A percentile compares a stretch with the other conserved stretches of the same genome.
Conservation (phyloP, 2,797 vertebrate species). For the Vultur gryphus region DNA sequence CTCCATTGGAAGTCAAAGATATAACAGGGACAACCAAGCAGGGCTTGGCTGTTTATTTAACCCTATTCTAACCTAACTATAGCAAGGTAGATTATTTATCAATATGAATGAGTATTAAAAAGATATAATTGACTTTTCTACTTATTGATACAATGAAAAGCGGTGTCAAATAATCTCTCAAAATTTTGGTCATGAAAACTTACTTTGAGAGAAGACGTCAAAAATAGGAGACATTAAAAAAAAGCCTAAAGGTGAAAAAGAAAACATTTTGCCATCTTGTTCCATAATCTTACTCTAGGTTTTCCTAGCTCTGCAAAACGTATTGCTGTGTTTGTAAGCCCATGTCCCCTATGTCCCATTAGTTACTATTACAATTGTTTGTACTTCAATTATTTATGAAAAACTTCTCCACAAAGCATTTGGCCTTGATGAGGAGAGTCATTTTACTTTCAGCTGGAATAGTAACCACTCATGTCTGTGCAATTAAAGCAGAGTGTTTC, state of each 20-base stretch:
- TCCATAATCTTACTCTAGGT: background rate
- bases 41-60: background rate
- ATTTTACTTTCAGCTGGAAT: conserved; percentile 33
- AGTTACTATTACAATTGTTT: conserved; percentile 30
- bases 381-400: conserved; percentile 55
- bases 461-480: background rate
- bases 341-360: conserved; percentile 22
- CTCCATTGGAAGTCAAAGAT: background rate
- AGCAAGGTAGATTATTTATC: background rate
- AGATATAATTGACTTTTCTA: background rate
- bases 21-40: background rate
- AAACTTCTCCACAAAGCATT: conserved; percentile 23
- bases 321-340: background rate
- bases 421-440: conserved; percentile 28
- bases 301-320: conserved; percentile 7
- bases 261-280: background rate
- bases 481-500: conserved; percentile 46
- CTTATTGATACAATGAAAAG: background rate
- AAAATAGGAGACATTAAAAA: background rate
- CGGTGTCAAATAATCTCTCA: background rate
- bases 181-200: background rate
- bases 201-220: background rate
- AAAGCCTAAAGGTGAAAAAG: background rate
- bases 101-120: background rate
- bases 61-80: background rate